Percentiles rank a stretch among this genome's conserved stretches.
These are phyloP conservation scores for Zapus hudsonius DNA, from an alignment of 2,113 vertebrate genomes.

Conservation along the genomic window DNA sequence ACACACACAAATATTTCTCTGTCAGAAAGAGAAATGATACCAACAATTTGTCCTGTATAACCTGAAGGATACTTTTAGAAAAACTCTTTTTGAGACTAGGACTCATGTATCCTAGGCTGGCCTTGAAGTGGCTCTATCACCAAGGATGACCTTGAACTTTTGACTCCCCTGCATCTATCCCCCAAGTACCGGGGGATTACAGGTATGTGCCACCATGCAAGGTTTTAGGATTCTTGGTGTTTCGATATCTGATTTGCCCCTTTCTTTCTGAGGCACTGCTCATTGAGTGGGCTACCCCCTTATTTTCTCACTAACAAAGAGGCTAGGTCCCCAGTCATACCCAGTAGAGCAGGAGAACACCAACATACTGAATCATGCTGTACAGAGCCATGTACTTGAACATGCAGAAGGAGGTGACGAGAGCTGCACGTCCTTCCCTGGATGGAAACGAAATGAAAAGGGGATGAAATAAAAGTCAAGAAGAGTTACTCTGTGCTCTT, in stretches of 20 bases:
- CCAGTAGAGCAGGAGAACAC: conserved; percentile 90
- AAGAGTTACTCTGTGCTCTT: not conserved
- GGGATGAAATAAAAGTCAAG: not conserved
- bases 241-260: not conserved
- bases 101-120: too few species aligned
- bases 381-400: conserved; percentile 92
- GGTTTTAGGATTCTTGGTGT: not conserved
- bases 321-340: conserved; percentile 78
- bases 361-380: conserved; percentile 89
- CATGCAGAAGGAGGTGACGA: conserved; percentile 89
- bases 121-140: too few species aligned
- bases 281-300: not conserved
- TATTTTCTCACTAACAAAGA: conserved; percentile 39
- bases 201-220: too few species aligned
- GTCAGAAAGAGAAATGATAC: not conserved
- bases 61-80: not conserved
- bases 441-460: conserved; percentile 37
- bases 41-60: not conserved
- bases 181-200: too few species aligned
- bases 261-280: not conserved
- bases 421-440: conserved; percentile 89
- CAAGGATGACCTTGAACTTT: too few species aligned
- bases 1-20: too few species aligned
- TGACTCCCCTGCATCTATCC: too few species aligned
- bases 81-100: too few species aligned